A percentile compares a stretch with the other conserved stretches of the same genome.
Evolutionary conservation across 2,888 invertebrate species (phyloP).

Genomic region (Hydrotaea diabolus): DNA sequence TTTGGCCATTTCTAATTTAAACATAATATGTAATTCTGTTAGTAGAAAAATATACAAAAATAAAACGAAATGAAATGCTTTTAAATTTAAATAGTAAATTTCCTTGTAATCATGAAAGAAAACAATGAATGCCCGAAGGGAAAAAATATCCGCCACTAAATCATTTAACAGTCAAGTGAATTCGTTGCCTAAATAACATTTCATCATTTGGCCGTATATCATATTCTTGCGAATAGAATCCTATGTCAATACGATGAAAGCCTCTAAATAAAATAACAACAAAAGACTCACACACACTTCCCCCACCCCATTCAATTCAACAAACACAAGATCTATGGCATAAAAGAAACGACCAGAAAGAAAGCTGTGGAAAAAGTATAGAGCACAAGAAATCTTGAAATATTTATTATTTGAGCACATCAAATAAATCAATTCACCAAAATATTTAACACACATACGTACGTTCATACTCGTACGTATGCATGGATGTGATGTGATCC

Average conservation of each 20-base stretch:
- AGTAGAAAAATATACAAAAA: neutral
- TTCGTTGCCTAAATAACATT: constrained; percentile 35
- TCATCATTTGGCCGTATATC: constrained; percentile 53
- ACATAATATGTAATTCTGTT: neutral
- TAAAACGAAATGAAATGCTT: too few relatives aligned
- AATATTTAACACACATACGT: constrained; percentile 47
- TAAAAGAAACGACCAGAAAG: neutral
- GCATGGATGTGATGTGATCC: neutral
- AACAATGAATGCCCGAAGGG: neutral
- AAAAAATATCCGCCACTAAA: constrained; percentile 47
- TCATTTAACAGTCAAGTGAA: constrained; percentile 58
- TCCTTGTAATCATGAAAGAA: constrained; percentile 7
- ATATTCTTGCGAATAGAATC: constrained; percentile 31
- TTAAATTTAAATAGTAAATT: constrained; percentile 32
- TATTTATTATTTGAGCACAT: constrained; percentile 60
- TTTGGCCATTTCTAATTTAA: neutral
- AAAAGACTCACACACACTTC: neutral
- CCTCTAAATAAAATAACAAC: constrained; percentile 53
- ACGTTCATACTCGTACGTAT: neutral
- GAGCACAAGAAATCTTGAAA: constrained; percentile 51
- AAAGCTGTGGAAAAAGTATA: constrained; percentile 20
- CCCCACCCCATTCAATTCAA: neutral
- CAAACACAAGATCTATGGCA: constrained; percentile 13
- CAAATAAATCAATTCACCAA: constrained; percentile 67
- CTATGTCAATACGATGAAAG: constrained; percentile 59